A percentile compares a stretch with the other conserved stretches of the same genome.
Conservation (phyloP, 2,888 invertebrate species). For the Eristalinus sepulchralis region DNA sequence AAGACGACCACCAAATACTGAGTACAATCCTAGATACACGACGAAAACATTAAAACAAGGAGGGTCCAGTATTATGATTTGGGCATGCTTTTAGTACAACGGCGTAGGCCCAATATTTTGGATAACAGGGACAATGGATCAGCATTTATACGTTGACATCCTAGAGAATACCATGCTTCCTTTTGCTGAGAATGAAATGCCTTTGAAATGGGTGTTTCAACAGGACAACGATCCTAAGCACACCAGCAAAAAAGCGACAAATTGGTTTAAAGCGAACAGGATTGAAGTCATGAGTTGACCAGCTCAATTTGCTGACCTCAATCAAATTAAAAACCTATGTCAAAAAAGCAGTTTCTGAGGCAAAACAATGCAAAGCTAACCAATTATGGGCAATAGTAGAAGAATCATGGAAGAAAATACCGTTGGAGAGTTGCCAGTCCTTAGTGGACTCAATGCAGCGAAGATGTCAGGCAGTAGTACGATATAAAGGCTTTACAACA, state of each 20-base stretch:
- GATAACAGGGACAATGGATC: not conserved
- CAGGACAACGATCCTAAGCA: no score
- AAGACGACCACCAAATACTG: not conserved
- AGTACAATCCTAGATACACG: not conserved
- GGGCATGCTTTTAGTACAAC: not conserved
- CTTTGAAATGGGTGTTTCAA: no score
- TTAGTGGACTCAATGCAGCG: not conserved
- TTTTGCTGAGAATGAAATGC: no score
- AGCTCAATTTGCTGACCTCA: constrained; percentile 40
- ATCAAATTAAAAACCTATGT: no score
- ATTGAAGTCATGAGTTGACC: constrained; percentile 40
- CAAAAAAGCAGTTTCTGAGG: not conserved
- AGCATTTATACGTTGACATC: not conserved
- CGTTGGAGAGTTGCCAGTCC: not conserved
- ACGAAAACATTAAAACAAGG: constrained; percentile 7
- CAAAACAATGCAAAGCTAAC: not conserved
- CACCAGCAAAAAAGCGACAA: no score
- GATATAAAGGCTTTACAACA: no score
- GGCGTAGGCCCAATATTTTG: not conserved
- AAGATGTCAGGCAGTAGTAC: no score
- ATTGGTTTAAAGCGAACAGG: not conserved
- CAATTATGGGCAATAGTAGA: not conserved
- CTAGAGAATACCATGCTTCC: not conserved
- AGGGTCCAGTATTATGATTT: not conserved
- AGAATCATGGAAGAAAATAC: not conserved